A percentile compares a stretch with the other conserved stretches of the same genome.
phyloP scores from a whole-genome alignment of 2,888 invertebrate species.

The Trissolcus brochymenae region DNA sequence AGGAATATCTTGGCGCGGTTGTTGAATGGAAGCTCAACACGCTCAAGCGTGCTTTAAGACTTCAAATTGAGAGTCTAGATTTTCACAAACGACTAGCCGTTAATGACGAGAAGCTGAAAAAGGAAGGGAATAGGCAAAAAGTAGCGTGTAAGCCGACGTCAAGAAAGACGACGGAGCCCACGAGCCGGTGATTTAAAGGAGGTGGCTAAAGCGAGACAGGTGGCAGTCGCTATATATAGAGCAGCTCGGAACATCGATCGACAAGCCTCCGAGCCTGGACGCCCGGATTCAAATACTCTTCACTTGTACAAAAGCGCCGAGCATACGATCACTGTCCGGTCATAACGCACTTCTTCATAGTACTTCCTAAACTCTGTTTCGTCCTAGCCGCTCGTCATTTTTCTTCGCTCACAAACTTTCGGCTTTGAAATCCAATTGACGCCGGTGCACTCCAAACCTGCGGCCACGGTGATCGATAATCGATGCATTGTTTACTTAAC shows the following conservation, averaged over 20 bases:
- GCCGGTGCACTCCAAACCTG: too few species aligned
- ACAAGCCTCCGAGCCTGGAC: slow-evolving; percentile 69
- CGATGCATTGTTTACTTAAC: neutral
- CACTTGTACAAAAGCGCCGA: slow-evolving; percentile 59
- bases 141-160: slow-evolving; percentile 13
- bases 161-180: slow-evolving; percentile 53
- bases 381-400: too few species aligned
- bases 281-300: slow-evolving; percentile 67
- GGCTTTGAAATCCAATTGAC: too few species aligned
- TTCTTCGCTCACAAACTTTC: too few species aligned
- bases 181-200: slow-evolving; percentile 31
- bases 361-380: slow-evolving; percentile 5
- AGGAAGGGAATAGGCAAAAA: slow-evolving; percentile 16
- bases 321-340: slow-evolving; percentile 33
- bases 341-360: slow-evolving; percentile 31
- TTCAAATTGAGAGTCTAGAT: slow-evolving; percentile 1
- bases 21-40: too few species aligned
- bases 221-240: slow-evolving; percentile 64
- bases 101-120: slow-evolving; percentile 25
- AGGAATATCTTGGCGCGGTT: too few species aligned
- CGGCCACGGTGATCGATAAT: too few species aligned
- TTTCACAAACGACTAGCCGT: slow-evolving; percentile 23
- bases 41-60: too few species aligned
- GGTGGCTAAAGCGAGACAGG: slow-evolving; percentile 33
- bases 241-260: slow-evolving; percentile 74